phyloP scores from a whole-genome alignment of 2,888 invertebrate species.

The Mesorhabditis spiculigera region DNA sequence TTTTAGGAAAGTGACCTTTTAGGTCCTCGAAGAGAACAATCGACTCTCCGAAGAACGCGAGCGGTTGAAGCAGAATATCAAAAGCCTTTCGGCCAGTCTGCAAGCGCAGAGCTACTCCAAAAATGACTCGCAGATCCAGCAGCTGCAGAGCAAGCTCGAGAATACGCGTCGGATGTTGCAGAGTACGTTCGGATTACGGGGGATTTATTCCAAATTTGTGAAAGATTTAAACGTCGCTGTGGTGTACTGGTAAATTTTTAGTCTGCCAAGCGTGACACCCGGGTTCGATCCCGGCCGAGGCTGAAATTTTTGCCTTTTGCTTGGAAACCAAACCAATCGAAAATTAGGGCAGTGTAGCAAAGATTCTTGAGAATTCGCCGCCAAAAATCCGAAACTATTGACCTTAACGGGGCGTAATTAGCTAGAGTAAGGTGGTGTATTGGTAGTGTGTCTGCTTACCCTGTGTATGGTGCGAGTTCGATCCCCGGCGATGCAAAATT shows the following conservation, averaged over 20 bases:
- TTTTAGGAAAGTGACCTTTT: not conserved
- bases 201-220: conserved; percentile 9
- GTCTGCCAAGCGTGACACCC: too few relatives aligned
- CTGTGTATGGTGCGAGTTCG: too few relatives aligned
- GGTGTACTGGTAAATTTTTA: not conserved
- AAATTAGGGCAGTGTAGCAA: too few relatives aligned
- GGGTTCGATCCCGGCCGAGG: too few relatives aligned
- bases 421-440: too few relatives aligned
- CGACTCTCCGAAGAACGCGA: conserved; percentile 36
- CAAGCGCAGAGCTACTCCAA: conserved; percentile 7
- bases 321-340: too few relatives aligned
- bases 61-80: conserved; percentile 20
- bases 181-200: conserved; percentile 1
- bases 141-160: conserved; percentile 28
- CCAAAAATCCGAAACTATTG: too few relatives aligned
- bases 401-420: too few relatives aligned
- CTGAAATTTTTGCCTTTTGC: too few relatives aligned
- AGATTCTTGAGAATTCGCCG: too few relatives aligned
- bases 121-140: conserved; percentile 20
- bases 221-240: conserved; percentile 27
- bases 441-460: too few relatives aligned
- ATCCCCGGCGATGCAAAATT: too few relatives aligned
- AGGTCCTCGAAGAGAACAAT: conserved; percentile 20
- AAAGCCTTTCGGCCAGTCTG: conserved; percentile 12
- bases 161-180: conserved; percentile 26